Evolutionary conservation across 37 sponge, comb jelly and placozoan species (phyloP), one percentile per base, ranked within the genome.

Genomic region (Geodia barretti): DNA sequence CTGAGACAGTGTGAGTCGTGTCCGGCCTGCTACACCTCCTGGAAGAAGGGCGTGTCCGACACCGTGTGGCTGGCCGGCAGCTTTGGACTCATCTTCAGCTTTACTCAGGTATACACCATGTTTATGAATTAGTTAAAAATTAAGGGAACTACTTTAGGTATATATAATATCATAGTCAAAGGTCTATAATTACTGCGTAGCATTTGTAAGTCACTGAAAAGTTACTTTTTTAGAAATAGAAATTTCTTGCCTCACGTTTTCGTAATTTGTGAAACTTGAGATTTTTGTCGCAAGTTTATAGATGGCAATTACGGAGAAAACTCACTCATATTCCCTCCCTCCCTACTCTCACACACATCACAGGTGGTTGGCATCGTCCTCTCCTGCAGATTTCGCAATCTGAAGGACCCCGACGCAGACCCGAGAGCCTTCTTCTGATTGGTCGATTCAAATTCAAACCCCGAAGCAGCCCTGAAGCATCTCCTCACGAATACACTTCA

Each of bases 61-160:
- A 79, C 75, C 19, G 80, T 89, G 0, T 73, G 67, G 65, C 60
- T 78, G n/a, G 77, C 86, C 2, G 94, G 94, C 0, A 76, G 80
- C 40, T 83, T 93, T 66, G 94, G 94, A 38, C 81, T 93, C 39
- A 76, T 93, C 70, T 93, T 93, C 68, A 78, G 87, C 20, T 78
- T 93, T 36, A 89, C 94, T 11, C 90, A 86, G 86, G 94, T 86
- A 47, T 14, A 47, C 14, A 79, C 43, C 21, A 19, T 35, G 23
- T 60, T 43, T 36, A 25, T 67, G 54, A 54, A 2, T 24, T 36
- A 25, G 33, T 80, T 28, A 25, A 25, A 67, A 19, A 28, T 28
- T 78, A 41, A 36, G 66, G 20, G 64, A 64, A 19, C 25, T 33
- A 47, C 73, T 7, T 38, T 35, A 17, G 9, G 68, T 72, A 38